Conservation (phyloP, 2,113 vertebrate species). For the Phyllostomus discolor region DNA sequence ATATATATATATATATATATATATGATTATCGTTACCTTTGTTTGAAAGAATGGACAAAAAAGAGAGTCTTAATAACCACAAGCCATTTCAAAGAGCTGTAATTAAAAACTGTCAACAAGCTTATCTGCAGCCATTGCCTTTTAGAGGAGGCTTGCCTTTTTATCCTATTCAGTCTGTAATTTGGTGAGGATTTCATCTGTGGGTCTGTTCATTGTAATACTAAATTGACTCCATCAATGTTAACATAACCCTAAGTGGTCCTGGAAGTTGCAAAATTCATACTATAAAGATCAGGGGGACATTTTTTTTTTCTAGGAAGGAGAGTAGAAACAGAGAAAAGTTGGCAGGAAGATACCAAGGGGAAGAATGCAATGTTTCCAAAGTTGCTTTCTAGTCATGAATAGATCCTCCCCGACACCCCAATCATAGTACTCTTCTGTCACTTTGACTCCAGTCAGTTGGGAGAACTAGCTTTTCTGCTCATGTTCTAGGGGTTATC, state of each 20-base stretch:
- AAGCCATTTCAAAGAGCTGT: slow-evolving; percentile 68
- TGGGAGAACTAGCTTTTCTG: neutral
- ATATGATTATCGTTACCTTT: slow-evolving; percentile 1
- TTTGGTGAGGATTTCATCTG: slow-evolving; percentile 76
- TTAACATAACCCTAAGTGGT: slow-evolving; percentile 37
- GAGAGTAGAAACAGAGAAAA: neutral
- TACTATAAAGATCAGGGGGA: neutral
- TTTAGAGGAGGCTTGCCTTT: slow-evolving; percentile 79
- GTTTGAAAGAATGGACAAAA: slow-evolving; percentile 6
- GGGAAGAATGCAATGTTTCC: slow-evolving; percentile 27
- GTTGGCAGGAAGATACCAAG: neutral
- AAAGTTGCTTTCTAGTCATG: neutral
- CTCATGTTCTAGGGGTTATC: too few species aligned
- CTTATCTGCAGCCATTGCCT: slow-evolving; percentile 82
- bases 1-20: neutral
- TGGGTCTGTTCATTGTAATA: slow-evolving; percentile 20
- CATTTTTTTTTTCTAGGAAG: neutral
- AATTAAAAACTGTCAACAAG: slow-evolving; percentile 86
- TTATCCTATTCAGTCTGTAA: slow-evolving; percentile 63
- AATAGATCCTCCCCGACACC: neutral
- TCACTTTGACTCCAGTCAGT: neutral
- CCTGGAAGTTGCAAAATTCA: slow-evolving; percentile 21
- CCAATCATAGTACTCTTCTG: neutral
- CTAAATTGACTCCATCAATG: slow-evolving; percentile 36
- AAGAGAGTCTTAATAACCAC: slow-evolving; percentile 73